Base-by-base conservation (phyloP, 2,797 vertebrate species). In the Pagetopsis macropterus region DNA sequence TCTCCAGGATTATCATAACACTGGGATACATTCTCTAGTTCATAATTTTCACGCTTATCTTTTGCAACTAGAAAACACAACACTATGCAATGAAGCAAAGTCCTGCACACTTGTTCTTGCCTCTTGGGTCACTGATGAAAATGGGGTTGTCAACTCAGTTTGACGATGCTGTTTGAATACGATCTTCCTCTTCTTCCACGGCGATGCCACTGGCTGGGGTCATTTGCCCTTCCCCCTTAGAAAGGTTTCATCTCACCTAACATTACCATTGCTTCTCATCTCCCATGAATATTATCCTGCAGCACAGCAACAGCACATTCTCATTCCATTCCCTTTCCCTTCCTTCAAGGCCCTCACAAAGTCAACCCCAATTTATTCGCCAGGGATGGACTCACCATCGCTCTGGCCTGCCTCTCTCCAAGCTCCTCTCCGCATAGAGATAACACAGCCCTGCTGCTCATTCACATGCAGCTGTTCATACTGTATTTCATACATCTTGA, bases 341-440 rank as follows among this genome's bases (percentile, higher is more conserved):
- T 87, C 72, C 83, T 87, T 89, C 84, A 90, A 89, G 83, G 84
- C 87, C 86, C 87, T 87, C 79, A 57, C 90, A 92, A 92, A 93
- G 89, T 91, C 88, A 91, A 87, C 85, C 82, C 78, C 88, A 90
- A 90, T 94, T 90, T 92, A 90, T 91, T 88, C 81, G 58, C 66
- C 5, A 72, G 84, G 86, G 88, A 87, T 78, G 84, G 89, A 88
- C 81, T 90, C 89, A 89, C 92, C 91, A 84, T 88, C 48, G 50
- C 88, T 88, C 72, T 41, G 75, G 84, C 83, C 85, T 79, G 82
- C 76, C 82, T 84, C 78, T 75, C 76, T 71, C 61, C 72, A n/a
- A 76, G 88, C 85, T 46, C 46, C 85, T 37, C 79, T 83, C 72
- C 87, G 86, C 86, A 86, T 80, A 64, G 62, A 75, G 76, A 89